Percentiles rank a stretch among this genome's conserved stretches.
Evolutionary conservation across 2,113 vertebrate species (phyloP).

Genomic region (Shinisaurus crocodilurus): DNA sequence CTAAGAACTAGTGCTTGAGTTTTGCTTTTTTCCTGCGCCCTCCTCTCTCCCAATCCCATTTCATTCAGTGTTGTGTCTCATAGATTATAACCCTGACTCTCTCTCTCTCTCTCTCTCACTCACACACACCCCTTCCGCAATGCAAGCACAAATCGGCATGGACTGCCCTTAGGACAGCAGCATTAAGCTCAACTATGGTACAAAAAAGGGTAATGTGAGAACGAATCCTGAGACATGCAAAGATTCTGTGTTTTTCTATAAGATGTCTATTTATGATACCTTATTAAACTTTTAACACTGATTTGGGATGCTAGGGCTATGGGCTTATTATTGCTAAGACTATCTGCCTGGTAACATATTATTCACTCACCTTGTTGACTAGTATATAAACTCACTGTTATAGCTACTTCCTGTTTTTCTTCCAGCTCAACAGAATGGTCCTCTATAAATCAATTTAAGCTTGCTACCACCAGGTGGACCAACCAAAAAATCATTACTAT

Average conservation of each 20-base stretch:
- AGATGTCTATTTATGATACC: not conserved
- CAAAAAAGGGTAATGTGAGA: not conserved
- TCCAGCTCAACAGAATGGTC: not conserved
- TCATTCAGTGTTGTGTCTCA: not conserved
- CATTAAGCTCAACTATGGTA: not conserved
- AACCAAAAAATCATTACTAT: not conserved
- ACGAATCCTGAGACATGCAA: not conserved
- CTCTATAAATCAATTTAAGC: slow-evolving; percentile 14
- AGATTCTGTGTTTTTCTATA: not conserved
- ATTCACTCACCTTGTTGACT: not conserved
- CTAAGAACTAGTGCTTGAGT: not conserved
- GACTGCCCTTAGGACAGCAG: not conserved
- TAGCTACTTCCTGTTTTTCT: not conserved
- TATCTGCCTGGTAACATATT: not conserved
- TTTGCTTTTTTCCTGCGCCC: too few species aligned
- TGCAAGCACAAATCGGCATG: not conserved
- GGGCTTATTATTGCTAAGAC: not conserved
- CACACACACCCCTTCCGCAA: not conserved
- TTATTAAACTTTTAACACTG: not conserved
- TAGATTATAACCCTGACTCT: not conserved
- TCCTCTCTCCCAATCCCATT: not conserved
- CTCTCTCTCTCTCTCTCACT: not conserved
- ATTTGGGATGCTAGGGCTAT: not conserved
- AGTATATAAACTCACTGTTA: not conserved
- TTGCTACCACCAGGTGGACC: not conserved